A percentile compares a stretch with the other conserved stretches of the same genome.
Conservation (phyloP, 2,113 vertebrate genomes). For the Mellivora capensis region DNA sequence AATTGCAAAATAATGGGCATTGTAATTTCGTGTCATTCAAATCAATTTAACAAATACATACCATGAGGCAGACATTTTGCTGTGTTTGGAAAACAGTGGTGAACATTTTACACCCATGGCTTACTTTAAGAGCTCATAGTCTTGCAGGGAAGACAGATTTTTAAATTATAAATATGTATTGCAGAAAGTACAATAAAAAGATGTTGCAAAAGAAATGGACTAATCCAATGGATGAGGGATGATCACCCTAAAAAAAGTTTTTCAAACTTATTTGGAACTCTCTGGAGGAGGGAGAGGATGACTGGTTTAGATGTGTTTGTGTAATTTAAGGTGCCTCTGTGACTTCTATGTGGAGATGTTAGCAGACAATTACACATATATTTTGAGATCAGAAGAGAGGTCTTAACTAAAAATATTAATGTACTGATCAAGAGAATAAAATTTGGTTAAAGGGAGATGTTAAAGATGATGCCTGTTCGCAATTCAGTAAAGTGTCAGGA, state of each 20-base stretch:
- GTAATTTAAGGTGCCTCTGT: not conserved
- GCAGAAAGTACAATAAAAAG: not conserved
- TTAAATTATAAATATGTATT: not conserved
- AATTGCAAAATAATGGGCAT: not conserved
- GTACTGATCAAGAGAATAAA: not conserved
- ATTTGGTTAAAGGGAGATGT: not conserved
- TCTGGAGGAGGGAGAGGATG: not conserved
- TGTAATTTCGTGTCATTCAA: not conserved
- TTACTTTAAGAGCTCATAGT: not conserved
- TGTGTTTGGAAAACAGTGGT: not conserved
- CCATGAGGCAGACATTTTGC: not conserved
- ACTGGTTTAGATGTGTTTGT: not conserved
- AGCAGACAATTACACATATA: not conserved
- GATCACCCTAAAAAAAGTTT: not conserved
- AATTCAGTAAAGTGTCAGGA: too few relatives aligned
- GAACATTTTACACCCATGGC: not conserved
- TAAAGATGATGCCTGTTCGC: not conserved
- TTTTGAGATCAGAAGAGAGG: not conserved
- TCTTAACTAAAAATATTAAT: not conserved
- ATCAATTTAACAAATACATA: not conserved
- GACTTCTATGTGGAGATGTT: not conserved
- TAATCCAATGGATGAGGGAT: not conserved
- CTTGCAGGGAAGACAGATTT: not conserved
- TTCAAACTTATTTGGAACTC: not conserved
- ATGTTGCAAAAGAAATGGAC: not conserved